A percentile compares a stretch with the other conserved stretches of the same genome.
phyloP scores from a whole-genome alignment of 2,797 vertebrate genomes.

The Sebastes kiyomatsui region DNA sequence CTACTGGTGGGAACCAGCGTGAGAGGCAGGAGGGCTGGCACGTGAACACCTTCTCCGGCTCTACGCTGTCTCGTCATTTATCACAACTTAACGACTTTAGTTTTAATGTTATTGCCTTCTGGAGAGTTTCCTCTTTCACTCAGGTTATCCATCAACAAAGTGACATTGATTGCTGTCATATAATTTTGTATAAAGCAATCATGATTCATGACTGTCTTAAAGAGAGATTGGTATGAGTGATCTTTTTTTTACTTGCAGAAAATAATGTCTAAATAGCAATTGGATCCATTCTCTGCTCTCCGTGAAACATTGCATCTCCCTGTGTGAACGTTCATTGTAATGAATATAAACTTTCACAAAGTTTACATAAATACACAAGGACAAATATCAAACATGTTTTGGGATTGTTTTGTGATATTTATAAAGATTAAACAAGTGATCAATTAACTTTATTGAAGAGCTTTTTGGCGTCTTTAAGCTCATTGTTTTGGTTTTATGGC shows the following conservation, averaged over 20 bases:
- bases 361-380: not conserved
- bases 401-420: too few relatives aligned
- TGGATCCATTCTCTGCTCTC: not conserved
- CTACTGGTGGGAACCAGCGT: constrained; percentile 10
- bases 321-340: not conserved
- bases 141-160: constrained; percentile 64
- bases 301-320: not conserved
- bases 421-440: not conserved
- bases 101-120: constrained; percentile 72
- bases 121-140: constrained; percentile 64
- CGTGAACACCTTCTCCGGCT: constrained; percentile 39
- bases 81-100: constrained; percentile 70
- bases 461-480: not conserved
- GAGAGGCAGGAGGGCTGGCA: constrained; percentile 49
- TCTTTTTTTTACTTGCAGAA: constrained; percentile 2
- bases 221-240: constrained; percentile 37
- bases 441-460: not conserved
- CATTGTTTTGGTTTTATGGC: not conserved
- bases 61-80: constrained; percentile 58
- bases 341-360: not conserved
- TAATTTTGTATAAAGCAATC: constrained; percentile 70
- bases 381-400: not conserved
- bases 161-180: constrained; percentile 73
- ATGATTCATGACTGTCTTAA: constrained; percentile 63
- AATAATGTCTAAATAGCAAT: constrained; percentile 22